Evolutionary conservation across 2,888 invertebrate species (phyloP).

Genomic region (Hyppa rectilinea): DNA sequence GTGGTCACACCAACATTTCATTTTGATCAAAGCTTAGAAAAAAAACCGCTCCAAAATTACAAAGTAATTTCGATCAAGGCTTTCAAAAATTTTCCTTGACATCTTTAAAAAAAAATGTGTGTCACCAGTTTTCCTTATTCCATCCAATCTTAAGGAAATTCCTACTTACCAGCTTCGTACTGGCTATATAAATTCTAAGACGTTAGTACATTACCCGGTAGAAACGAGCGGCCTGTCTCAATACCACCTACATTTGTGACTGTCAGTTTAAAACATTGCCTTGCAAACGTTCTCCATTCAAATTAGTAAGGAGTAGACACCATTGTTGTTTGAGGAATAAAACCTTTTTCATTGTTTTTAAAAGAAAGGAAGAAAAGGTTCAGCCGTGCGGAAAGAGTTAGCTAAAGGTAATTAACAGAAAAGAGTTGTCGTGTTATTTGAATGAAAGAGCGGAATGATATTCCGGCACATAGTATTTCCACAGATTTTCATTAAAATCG

Average conservation of each 20-base stretch:
- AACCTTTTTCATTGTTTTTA: slow-evolving; percentile 47
- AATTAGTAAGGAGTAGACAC: slow-evolving; percentile 39
- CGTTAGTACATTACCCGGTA: slow-evolving; percentile 31
- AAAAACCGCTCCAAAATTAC: neutral
- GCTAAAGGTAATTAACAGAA: slow-evolving; percentile 43
- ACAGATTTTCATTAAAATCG: neutral
- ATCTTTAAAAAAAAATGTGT: neutral
- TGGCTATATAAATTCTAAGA: slow-evolving; percentile 36
- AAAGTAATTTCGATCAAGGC: neutral
- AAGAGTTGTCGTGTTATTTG: slow-evolving; percentile 24
- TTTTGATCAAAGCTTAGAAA: neutral
- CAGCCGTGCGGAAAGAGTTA: slow-evolving; percentile 21
- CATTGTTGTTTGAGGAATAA: slow-evolving; percentile 39
- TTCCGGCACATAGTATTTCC: neutral
- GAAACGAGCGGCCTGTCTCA: slow-evolving; percentile 24
- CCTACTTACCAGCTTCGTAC: neutral
- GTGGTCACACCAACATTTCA: neutral
- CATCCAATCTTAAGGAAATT: slow-evolving; percentile 16
- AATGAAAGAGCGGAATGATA: neutral
- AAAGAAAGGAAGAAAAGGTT: slow-evolving; percentile 10
- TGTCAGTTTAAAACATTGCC: slow-evolving; percentile 41
- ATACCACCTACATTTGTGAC: slow-evolving; percentile 37
- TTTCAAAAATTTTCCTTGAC: neutral
- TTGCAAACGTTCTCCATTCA: slow-evolving; percentile 46
- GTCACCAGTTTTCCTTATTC: slow-evolving; percentile 36